Conservation (phyloP, 2,888 invertebrate species). For the Tipula vernalis region DNA sequence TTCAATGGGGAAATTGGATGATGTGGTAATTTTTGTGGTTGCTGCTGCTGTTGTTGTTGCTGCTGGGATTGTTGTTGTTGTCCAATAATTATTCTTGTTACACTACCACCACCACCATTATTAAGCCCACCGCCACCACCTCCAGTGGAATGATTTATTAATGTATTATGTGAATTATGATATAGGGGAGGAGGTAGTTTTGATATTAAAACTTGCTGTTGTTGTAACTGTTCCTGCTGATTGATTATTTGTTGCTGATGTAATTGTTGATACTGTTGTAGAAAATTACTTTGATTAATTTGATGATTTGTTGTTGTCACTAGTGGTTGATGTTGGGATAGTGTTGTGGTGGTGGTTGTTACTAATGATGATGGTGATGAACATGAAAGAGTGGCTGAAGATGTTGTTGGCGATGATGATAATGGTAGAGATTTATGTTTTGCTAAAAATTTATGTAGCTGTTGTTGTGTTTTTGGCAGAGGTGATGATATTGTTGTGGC, state of each 20-base stretch:
- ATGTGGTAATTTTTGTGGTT: slow-evolving; percentile 18
- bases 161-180: neutral
- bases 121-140: neutral
- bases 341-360: neutral
- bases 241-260: neutral
- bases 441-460: neutral
- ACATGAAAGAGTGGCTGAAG: neutral
- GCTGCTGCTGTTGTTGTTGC: slow-evolving; percentile 23
- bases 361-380: neutral
- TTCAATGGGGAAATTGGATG: neutral
- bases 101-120: neutral
- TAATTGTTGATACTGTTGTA: neutral
- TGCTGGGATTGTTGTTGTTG: slow-evolving; percentile 22
- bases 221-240: neutral
- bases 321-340: neutral
- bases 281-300: neutral
- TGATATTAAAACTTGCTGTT: neutral
- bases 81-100: neutral
- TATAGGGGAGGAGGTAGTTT: neutral
- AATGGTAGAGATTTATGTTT: neutral
- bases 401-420: neutral
- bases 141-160: slow-evolving; percentile 7
- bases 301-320: neutral
- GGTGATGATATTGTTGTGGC: neutral
- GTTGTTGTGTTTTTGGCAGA: neutral